Conservation (phyloP, 2,797 vertebrate genomes). For the Chloroceryle amazona region DNA sequence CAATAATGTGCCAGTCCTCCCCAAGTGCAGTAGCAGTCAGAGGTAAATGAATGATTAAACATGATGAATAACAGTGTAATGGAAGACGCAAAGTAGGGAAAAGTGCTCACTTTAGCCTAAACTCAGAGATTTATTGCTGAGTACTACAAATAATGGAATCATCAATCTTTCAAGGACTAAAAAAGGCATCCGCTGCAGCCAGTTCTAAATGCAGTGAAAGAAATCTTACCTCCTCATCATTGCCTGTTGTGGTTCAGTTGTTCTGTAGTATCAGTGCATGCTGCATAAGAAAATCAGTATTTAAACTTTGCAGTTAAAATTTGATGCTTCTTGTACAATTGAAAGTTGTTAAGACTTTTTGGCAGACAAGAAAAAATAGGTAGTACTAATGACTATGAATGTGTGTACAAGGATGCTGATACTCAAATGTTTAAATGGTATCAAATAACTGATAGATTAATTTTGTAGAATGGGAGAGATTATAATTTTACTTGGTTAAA, state of each 20-base stretch:
- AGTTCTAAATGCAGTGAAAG: constrained; percentile 46
- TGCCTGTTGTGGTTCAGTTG: background rate
- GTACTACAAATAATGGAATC: constrained; percentile 81
- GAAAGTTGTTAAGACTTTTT: background rate
- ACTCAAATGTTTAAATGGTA: background rate
- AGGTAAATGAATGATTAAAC: constrained; percentile 81
- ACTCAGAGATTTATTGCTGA: constrained; percentile 79
- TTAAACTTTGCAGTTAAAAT: background rate
- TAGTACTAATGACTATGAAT: background rate
- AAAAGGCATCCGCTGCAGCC: constrained; percentile 34
- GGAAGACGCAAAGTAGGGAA: constrained; percentile 66
- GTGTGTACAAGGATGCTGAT: background rate
- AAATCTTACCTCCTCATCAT: background rate
- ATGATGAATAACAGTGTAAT: constrained; percentile 81
- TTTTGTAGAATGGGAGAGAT: background rate
- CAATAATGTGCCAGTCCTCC: constrained; percentile 55
- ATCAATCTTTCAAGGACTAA: constrained; percentile 80
- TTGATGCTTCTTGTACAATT: background rate
- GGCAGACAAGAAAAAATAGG: background rate
- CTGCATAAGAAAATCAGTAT: background rate
- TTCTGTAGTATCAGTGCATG: background rate
- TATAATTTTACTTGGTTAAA: background rate
- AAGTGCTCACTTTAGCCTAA: constrained; percentile 73
- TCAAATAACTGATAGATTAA: background rate
- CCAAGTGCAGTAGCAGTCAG: constrained; percentile 52